Percentiles rank a stretch among this genome's conserved stretches.
Evolutionary conservation across 64 coral and sea anemone species (phyloP).

Genomic region (Stichodactyla helianthus): DNA sequence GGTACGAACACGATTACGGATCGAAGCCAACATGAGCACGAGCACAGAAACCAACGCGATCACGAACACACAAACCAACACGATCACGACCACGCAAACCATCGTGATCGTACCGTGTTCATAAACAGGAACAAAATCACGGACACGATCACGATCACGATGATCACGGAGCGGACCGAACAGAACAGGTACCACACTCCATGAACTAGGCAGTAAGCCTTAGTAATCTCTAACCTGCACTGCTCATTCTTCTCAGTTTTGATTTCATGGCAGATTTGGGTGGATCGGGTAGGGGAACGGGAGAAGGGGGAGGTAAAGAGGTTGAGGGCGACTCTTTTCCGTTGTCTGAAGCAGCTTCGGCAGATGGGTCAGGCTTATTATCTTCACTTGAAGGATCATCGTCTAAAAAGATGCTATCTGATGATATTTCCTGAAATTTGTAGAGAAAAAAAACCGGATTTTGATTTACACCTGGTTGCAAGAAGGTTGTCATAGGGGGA

Average conservation of each 20-base stretch:
- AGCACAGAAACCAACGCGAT: no score
- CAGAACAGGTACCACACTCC: no score
- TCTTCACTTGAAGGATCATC: neutral
- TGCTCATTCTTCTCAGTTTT: neutral
- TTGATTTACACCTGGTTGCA: no score
- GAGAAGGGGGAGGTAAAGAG: neutral
- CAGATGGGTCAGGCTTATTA: neutral
- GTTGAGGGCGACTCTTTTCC: no score
- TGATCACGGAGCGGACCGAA: no score
- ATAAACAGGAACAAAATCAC: neutral
- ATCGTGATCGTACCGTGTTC: no score
- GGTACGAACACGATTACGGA: no score
- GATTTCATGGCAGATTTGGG: slow-evolving; percentile 35
- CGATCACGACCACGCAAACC: no score
- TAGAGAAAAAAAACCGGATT: neutral
- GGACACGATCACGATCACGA: neutral
- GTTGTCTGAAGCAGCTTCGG: neutral
- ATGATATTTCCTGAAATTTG: neutral
- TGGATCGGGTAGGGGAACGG: neutral
- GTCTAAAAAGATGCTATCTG: neutral
- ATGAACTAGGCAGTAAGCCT: no score
- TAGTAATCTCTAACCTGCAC: neutral
- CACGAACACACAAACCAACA: neutral
- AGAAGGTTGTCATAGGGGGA: no score
- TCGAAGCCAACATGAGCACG: no score